A percentile compares a stretch with the other conserved stretches of the same genome.
Conservation (phyloP, 2,113 vertebrate species). For the Engystomops pustulosus region DNA sequence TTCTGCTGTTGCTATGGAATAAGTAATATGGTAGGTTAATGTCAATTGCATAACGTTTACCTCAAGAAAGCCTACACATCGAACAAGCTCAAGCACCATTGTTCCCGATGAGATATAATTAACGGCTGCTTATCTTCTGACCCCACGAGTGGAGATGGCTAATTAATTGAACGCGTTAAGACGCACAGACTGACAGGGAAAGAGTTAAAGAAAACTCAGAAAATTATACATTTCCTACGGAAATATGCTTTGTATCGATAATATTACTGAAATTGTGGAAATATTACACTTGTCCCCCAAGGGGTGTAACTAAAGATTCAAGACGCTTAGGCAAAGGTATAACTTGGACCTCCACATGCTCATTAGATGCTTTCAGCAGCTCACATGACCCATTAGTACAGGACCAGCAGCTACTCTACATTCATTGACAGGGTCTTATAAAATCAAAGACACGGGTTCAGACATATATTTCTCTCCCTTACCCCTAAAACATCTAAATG, state of each 20-base stretch:
- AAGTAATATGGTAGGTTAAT: constrained; percentile 52
- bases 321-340: too few species aligned
- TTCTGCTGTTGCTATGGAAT: constrained; percentile 53
- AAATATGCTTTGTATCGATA: not conserved
- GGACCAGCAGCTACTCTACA: too few species aligned
- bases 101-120: constrained; percentile 48
- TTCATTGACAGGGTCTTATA: too few species aligned
- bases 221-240: not conserved
- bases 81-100: constrained; percentile 27
- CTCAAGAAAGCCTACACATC: constrained; percentile 29
- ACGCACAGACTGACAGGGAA: not conserved
- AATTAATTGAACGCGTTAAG: not conserved
- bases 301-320: too few species aligned
- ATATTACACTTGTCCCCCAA: too few species aligned
- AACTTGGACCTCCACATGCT: too few species aligned
- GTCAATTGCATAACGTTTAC: constrained; percentile 48
- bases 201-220: not conserved
- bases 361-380: too few species aligned
- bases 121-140: constrained; percentile 28
- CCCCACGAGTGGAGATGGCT: not conserved
- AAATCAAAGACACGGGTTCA: too few species aligned
- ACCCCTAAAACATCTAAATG: too few species aligned
- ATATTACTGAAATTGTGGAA: not conserved
- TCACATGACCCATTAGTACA: too few species aligned
- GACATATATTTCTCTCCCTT: too few species aligned